Evolutionary conservation across 2,797 vertebrate species (phyloP).

Genomic region (Myiothlypis chrysogaster): DNA sequence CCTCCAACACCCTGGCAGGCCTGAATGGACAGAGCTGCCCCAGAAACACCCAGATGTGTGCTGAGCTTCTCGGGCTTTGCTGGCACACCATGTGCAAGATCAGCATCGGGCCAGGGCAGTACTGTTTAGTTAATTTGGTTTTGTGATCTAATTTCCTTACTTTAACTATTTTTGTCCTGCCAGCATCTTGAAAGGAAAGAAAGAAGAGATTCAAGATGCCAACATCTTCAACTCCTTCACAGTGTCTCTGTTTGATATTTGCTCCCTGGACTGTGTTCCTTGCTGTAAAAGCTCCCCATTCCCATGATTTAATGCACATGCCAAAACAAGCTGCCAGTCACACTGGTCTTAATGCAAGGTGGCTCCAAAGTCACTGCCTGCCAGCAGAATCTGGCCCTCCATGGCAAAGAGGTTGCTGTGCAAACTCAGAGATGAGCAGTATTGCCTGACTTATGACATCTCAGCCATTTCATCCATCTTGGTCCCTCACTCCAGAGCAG

Average conservation of each 20-base stretch:
- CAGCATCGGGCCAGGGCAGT: background rate
- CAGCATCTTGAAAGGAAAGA: background rate
- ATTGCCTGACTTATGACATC: background rate
- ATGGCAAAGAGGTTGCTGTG: background rate
- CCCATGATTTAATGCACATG: background rate
- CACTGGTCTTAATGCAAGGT: background rate
- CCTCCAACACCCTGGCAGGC: background rate
- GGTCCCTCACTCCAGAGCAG: background rate
- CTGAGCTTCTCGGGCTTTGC: background rate
- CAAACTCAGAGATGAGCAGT: background rate
- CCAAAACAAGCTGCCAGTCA: background rate
- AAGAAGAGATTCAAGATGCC: background rate
- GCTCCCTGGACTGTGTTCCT: background rate
- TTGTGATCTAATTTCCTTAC: constrained; percentile 35
- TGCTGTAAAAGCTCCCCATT: background rate
- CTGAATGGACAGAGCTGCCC: constrained; percentile 46
- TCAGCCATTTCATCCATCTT: background rate
- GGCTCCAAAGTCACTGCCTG: background rate
- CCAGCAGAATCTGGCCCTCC: background rate
- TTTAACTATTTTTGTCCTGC: background rate
- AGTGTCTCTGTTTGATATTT: background rate
- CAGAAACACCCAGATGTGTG: constrained; percentile 48
- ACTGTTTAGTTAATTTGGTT: background rate
- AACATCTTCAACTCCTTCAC: background rate
- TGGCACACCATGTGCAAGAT: background rate